Evolutionary conservation across 2,113 vertebrate species (phyloP).

Genomic region (Pelusios castaneus): DNA sequence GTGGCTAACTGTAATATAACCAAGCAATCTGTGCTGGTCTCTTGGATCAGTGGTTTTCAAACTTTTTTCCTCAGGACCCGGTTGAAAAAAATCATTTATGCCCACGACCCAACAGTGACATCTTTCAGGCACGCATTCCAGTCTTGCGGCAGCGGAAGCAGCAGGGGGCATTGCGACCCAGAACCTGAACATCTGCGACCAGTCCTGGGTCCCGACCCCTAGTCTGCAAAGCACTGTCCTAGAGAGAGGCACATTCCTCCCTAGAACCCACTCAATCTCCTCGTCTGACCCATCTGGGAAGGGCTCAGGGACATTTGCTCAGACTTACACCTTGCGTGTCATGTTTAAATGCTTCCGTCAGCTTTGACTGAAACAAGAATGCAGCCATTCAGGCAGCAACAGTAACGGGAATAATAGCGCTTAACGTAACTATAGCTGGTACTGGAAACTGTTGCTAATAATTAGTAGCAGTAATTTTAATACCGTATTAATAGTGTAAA

Average conservation of each 20-base stretch:
- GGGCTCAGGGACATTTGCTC: background rate
- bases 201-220: no score
- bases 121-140: no score
- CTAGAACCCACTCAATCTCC: background rate
- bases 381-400: background rate
- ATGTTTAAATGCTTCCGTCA: background rate
- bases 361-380: background rate
- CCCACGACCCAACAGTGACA: no score
- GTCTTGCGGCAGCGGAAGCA: no score
- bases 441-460: constrained; percentile 4
- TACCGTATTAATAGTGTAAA: constrained; percentile 20
- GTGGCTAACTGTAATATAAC: rapidly evolving
- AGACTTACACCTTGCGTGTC: rapidly evolving
- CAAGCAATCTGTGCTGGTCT: background rate
- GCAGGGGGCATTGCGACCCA: no score
- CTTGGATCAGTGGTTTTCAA: no score
- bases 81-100: no score
- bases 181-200: no score
- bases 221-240: no score
- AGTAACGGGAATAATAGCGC: background rate
- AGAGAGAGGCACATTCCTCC: background rate
- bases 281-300: rapidly evolving
- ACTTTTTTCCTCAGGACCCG: no score
- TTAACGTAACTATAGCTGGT: background rate
- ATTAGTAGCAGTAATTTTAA: constrained; percentile 45